Evolutionary conservation across 2,888 invertebrate species (phyloP).

Genomic region (Monopis laevigella): DNA sequence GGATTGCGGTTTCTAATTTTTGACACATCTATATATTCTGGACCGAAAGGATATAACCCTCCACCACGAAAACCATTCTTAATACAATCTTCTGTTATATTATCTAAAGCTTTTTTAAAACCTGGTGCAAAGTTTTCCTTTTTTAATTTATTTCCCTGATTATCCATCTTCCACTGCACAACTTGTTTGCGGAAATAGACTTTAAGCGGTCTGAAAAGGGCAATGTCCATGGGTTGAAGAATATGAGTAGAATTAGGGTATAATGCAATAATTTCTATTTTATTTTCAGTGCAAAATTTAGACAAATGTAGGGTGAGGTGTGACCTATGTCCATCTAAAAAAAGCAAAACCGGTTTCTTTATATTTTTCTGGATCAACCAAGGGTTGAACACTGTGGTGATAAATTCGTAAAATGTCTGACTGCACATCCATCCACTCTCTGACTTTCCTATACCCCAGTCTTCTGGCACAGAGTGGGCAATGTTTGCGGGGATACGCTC

Average conservation of each 20-base stretch:
- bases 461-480: neutral
- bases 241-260: constrained; percentile 18
- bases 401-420: constrained; percentile 11
- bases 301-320: constrained; percentile 17
- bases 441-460: constrained; percentile 10
- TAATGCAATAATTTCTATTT: constrained; percentile 16
- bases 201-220: constrained; percentile 20
- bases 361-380: constrained; percentile 11
- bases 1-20: constrained; percentile 18
- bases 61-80: constrained; percentile 23
- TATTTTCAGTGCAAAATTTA: constrained; percentile 10
- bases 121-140: constrained; percentile 12
- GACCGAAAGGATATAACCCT: constrained; percentile 22
- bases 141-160: constrained; percentile 10
- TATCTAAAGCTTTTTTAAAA: constrained; percentile 18
- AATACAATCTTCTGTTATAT: too few species aligned
- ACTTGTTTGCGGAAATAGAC: constrained; percentile 19
- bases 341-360: constrained; percentile 12
- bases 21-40: constrained; percentile 21
- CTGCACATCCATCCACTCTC: constrained; percentile 14
- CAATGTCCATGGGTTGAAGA: constrained; percentile 19
- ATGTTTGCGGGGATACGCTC: too few species aligned
- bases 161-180: constrained; percentile 18
- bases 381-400: constrained; percentile 12
- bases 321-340: constrained; percentile 15